Evolutionary conservation across 2,113 vertebrate species (phyloP).

Genomic region (Casuarius casuarius): DNA sequence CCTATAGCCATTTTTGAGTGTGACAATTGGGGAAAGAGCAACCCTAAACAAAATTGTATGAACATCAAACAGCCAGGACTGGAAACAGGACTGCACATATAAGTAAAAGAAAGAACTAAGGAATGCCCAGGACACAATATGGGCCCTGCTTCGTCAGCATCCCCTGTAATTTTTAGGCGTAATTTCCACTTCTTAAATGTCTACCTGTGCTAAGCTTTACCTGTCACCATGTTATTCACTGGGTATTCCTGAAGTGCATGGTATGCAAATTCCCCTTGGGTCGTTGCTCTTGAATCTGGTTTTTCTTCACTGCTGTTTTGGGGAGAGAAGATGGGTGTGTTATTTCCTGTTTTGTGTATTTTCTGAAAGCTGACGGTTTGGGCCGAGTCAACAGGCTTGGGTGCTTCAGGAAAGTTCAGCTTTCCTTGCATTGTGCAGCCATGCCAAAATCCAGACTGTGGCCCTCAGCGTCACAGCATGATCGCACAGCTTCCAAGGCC

Average conservation of each 20-base stretch:
- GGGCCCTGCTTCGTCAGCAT: neutral
- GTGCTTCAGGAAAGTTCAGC: no score
- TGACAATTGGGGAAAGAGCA: neutral
- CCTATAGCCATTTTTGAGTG: neutral
- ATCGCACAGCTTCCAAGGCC: no score
- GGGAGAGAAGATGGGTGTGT: rapidly evolving
- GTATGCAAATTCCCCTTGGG: neutral
- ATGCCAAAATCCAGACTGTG: neutral
- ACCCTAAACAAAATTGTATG: neutral
- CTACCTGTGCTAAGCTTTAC: rapidly evolving
- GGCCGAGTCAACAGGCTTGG: neutral
- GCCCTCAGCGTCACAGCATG: neutral
- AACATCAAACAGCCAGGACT: neutral
- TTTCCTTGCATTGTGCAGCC: neutral
- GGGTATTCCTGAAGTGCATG: conserved; percentile 50
- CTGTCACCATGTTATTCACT: conserved; percentile 66
- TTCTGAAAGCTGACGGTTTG: neutral
- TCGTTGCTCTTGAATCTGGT: neutral
- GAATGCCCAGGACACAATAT: neutral
- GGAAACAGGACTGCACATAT: neutral
- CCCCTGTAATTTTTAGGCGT: rapidly evolving
- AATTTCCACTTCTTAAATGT: neutral
- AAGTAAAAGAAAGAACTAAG: neutral
- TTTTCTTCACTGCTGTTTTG: neutral
- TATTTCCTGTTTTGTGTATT: neutral